Conservation (phyloP, 2,888 invertebrate species). For the Acronicta leporina region DNA sequence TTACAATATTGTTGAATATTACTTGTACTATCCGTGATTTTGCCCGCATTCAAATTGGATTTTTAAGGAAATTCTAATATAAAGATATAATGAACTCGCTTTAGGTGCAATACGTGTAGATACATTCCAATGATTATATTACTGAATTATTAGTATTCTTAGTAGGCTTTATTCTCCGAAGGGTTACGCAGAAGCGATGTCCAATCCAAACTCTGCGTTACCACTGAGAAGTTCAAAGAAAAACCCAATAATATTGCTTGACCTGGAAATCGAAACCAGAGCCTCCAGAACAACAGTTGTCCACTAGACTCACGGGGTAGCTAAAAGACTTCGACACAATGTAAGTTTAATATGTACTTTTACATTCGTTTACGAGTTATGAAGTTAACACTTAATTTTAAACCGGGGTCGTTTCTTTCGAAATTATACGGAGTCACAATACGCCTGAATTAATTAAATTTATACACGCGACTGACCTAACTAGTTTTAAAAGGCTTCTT, state of each 20-base stretch:
- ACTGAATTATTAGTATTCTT: too few species aligned
- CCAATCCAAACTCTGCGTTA: too few species aligned
- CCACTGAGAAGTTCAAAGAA: too few species aligned
- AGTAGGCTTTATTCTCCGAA: too few species aligned
- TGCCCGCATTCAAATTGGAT: constrained; percentile 49
- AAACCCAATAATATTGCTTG: too few species aligned
- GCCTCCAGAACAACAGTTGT: too few species aligned
- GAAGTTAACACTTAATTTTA: constrained; percentile 12
- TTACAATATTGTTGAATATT: constrained; percentile 37
- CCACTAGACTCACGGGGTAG: too few species aligned
- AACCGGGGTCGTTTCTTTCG: constrained; percentile 20
- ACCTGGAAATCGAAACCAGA: too few species aligned
- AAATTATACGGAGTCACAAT: constrained; percentile 42
- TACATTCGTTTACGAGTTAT: constrained; percentile 6
- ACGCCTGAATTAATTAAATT: constrained; percentile 66
- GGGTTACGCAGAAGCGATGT: too few species aligned
- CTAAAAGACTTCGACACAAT: too few species aligned
- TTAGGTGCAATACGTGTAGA: constrained; percentile 35
- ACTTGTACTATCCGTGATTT: constrained; percentile 32
- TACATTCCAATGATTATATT: too few species aligned
- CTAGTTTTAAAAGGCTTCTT: constrained; percentile 63
- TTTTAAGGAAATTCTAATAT: constrained; percentile 15
- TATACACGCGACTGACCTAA: constrained; percentile 62
- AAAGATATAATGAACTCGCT: constrained; percentile 21
- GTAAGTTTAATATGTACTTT: neutral